phyloP scores from a whole-genome alignment of 2,113 vertebrate genomes.

The Strix uralensis region DNA sequence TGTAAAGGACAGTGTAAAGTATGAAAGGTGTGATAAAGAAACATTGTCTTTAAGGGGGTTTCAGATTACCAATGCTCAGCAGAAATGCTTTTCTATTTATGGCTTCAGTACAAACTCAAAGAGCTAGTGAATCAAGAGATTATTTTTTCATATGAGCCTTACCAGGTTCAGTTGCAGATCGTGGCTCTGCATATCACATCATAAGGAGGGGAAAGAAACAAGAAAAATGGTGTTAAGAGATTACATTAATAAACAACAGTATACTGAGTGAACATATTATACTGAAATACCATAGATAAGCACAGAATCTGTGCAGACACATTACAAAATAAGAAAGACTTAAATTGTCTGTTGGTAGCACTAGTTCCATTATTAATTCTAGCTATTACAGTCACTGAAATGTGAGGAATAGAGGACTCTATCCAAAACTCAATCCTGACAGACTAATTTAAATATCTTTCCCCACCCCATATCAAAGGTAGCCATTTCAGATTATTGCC shows the following conservation, averaged over 20 bases:
- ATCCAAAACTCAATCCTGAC: neutral
- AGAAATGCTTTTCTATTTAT: slow-evolving; percentile 59
- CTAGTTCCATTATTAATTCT: neutral
- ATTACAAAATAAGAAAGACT: neutral
- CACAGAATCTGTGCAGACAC: neutral
- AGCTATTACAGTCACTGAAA: neutral
- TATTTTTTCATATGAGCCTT: slow-evolving; percentile 68
- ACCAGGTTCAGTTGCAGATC: slow-evolving; percentile 85
- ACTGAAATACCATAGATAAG: neutral
- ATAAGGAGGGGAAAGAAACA: slow-evolving; percentile 40
- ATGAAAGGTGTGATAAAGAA: slow-evolving; percentile 58
- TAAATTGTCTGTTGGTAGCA: neutral
- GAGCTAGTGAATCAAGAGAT: slow-evolving; percentile 54
- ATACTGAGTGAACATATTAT: neutral
- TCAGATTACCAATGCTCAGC: slow-evolving; percentile 63
- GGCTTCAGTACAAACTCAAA: slow-evolving; percentile 59
- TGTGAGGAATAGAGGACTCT: neutral
- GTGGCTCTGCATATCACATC: slow-evolving; percentile 76
- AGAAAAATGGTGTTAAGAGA: slow-evolving; percentile 60
- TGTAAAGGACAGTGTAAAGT: slow-evolving; percentile 43
- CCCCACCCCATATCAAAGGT: neutral
- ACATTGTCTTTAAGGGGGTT: slow-evolving; percentile 62
- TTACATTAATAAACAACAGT: neutral
- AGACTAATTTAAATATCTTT: neutral
- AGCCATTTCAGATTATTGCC: slow-evolving; percentile 3